Evolutionary conservation across 2,113 vertebrate species (phyloP).

Genomic region (Hydropotes inermis): DNA sequence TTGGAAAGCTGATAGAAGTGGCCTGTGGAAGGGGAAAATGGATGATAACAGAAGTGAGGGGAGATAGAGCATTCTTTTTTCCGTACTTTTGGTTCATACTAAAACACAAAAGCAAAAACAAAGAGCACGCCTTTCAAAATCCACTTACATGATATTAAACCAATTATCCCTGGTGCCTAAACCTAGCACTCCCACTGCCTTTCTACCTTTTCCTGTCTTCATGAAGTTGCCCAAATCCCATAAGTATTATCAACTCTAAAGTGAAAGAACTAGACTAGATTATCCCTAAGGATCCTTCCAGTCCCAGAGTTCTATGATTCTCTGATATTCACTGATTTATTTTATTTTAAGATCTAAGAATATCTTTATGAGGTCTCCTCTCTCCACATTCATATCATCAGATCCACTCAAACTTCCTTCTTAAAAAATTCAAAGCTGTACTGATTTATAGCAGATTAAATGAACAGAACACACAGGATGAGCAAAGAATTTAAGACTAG

Average conservation of each 20-base stretch:
- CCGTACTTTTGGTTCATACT: background rate
- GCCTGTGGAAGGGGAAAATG: background rate
- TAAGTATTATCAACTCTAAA: background rate
- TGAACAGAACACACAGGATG: conserved; percentile 45
- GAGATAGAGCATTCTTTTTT: background rate
- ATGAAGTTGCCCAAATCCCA: background rate
- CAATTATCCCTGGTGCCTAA: background rate
- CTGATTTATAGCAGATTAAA: conserved; percentile 66
- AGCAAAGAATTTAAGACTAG: conserved; percentile 53
- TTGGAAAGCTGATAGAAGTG: background rate
- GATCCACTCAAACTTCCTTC: conserved; percentile 30
- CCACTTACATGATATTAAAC: background rate
- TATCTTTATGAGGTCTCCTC: conserved; percentile 27
- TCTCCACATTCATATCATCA: conserved; percentile 3
- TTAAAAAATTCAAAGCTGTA: conserved; percentile 39
- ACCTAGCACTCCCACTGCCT: background rate
- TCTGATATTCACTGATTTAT: conserved; percentile 10
- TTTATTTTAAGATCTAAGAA: conserved; percentile 27
- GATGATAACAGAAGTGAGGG: background rate
- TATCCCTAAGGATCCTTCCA: background rate
- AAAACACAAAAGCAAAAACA: background rate
- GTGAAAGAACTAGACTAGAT: background rate
- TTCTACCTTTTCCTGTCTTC: background rate
- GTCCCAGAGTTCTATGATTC: background rate
- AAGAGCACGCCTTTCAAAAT: background rate